phyloP scores from a whole-genome alignment of 1,140 invertebrate species.

The Cotesia glomerata region DNA sequence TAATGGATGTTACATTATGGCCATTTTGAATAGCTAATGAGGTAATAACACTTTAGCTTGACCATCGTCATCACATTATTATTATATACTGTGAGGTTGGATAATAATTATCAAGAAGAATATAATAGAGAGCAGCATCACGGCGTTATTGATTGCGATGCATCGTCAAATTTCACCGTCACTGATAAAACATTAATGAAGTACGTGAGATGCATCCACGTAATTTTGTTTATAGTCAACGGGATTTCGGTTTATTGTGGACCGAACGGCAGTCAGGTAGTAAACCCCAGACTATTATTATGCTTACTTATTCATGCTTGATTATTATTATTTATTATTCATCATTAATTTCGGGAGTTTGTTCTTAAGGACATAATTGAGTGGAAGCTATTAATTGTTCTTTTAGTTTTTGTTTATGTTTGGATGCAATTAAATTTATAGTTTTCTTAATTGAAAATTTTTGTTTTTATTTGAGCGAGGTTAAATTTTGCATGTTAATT shows the following conservation, averaged over 20 bases:
- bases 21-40: background rate
- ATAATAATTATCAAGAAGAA: slow-evolving; percentile 1
- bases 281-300: too few species aligned
- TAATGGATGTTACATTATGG: background rate
- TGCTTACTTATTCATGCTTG: too few species aligned
- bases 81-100: background rate
- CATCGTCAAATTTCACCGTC: background rate
- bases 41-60: background rate
- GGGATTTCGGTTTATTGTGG: background rate
- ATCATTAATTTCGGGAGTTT: too few species aligned
- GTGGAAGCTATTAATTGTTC: too few species aligned
- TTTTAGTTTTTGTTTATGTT: too few species aligned
- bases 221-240: background rate
- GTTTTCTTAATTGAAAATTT: too few species aligned
- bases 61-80: background rate
- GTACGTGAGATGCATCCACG: background rate
- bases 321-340: too few species aligned
- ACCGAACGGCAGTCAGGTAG: background rate
- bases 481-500: too few species aligned
- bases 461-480: too few species aligned
- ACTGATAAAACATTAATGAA: slow-evolving; percentile 4
- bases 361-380: too few species aligned
- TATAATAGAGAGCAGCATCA: background rate
- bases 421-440: too few species aligned
- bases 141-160: background rate